phyloP scores from a whole-genome alignment of 2,113 vertebrate genomes.

The Actenoides hombroni region DNA sequence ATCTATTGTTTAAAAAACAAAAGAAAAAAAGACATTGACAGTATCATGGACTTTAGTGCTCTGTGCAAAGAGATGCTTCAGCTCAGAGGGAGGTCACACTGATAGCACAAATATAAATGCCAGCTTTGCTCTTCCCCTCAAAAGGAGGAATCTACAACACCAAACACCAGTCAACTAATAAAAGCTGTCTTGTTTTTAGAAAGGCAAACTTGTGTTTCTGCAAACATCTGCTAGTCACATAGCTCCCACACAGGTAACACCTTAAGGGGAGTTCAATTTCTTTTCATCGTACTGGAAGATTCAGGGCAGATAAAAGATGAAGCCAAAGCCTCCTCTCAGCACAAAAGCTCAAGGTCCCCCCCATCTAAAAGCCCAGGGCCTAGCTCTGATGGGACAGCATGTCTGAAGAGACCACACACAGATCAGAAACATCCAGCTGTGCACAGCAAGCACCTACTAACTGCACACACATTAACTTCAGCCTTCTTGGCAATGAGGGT shows the following conservation, averaged over 20 bases:
- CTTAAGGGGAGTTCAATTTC: neutral
- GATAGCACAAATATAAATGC: neutral
- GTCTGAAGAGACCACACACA: neutral
- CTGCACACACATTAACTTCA: neutral
- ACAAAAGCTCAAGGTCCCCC: neutral
- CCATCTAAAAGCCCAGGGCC: neutral
- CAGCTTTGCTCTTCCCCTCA: neutral
- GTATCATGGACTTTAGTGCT: neutral
- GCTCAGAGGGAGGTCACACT: neutral
- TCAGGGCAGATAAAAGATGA: neutral
- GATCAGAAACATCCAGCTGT: neutral
- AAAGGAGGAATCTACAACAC: neutral
- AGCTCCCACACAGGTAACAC: neutral
- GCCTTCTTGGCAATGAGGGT: neutral
- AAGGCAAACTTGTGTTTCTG: neutral
- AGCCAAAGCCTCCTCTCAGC: neutral
- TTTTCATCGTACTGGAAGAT: neutral
- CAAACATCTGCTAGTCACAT: neutral
- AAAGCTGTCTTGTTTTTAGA: neutral
- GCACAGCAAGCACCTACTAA: neutral
- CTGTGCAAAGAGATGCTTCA: neutral
- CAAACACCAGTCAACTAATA: neutral
- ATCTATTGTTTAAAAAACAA: neutral
- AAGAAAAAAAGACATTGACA: too few species aligned
- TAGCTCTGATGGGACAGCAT: neutral